phyloP scores from a whole-genome alignment of 2,797 vertebrate genomes.

The Hybognathus amarus region DNA sequence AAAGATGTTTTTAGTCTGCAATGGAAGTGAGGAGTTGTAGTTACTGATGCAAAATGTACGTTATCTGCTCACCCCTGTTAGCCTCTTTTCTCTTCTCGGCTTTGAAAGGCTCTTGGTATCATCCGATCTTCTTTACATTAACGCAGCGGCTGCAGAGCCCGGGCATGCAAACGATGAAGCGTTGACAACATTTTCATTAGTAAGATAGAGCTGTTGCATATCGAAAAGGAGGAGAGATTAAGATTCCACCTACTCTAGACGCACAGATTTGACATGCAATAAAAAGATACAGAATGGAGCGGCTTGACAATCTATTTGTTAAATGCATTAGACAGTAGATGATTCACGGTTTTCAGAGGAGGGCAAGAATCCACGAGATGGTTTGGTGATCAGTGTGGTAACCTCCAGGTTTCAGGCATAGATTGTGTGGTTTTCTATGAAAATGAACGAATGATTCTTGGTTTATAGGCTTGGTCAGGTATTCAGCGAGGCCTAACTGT shows the following conservation, averaged over 20 bases:
- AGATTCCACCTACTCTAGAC: constrained; percentile 46
- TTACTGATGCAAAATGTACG: constrained; percentile 30
- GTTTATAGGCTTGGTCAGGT: constrained; percentile 29
- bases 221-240: constrained; percentile 39
- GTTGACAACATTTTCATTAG: constrained; percentile 55
- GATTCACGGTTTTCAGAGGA: constrained; percentile 49
- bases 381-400: constrained; percentile 46
- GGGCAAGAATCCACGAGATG: constrained; percentile 35
- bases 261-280: constrained; percentile 52
- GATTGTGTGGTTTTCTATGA: constrained; percentile 47
- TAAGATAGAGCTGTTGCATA: constrained; percentile 46
- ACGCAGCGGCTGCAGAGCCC: constrained; percentile 15
- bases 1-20: constrained; percentile 12
- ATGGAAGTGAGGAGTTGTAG: constrained; percentile 25
- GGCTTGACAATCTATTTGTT: constrained; percentile 59
- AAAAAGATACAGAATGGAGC: constrained; percentile 53
- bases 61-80: constrained; percentile 40
- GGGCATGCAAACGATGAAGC: constrained; percentile 46
- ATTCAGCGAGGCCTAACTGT: constrained; percentile 12
- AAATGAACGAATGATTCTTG: constrained; percentile 34
- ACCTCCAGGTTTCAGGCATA: constrained; percentile 40
- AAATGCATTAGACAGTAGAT: constrained; percentile 58
- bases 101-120: constrained; percentile 42
- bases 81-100: constrained; percentile 32
- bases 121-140: constrained; percentile 45